These are phyloP conservation scores for Apis laboriosa DNA, from an alignment of 1,140 invertebrate species.

Conservation along the genomic window DNA sequence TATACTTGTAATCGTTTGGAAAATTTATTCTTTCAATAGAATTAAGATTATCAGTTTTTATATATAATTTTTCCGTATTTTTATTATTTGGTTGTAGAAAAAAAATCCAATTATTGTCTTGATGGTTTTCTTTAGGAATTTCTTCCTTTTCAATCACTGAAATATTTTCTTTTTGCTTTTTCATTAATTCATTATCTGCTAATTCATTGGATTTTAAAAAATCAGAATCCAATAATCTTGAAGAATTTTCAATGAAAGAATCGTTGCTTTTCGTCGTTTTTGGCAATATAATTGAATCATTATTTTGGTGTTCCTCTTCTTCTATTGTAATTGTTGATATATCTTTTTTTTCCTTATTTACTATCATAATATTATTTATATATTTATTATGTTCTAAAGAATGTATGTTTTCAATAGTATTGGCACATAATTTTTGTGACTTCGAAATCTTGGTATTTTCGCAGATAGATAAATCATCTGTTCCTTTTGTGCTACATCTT, in stretches of 20 bases:
- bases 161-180: neutral
- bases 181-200: neutral
- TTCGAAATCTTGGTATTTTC: neutral
- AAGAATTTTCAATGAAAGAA: too few species aligned
- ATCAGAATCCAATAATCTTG: neutral
- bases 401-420: neutral
- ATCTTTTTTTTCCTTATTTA: neutral
- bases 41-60: neutral
- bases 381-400: neutral
- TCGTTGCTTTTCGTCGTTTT: neutral
- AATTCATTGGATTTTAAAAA: neutral
- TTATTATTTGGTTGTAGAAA: neutral
- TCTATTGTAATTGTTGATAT: neutral
- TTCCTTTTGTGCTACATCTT: neutral
- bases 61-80: neutral
- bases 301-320: neutral
- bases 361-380: too few species aligned
- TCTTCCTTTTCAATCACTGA: neutral
- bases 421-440: neutral
- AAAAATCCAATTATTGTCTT: neutral
- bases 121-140: too few species aligned
- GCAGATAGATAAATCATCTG: neutral
- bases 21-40: neutral
- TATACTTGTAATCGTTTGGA: neutral
- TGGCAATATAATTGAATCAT: neutral